A percentile compares a stretch with the other conserved stretches of the same genome.
Conservation (phyloP, 64 coral and sea anemone genomes). For the Porites australiensis region DNA sequence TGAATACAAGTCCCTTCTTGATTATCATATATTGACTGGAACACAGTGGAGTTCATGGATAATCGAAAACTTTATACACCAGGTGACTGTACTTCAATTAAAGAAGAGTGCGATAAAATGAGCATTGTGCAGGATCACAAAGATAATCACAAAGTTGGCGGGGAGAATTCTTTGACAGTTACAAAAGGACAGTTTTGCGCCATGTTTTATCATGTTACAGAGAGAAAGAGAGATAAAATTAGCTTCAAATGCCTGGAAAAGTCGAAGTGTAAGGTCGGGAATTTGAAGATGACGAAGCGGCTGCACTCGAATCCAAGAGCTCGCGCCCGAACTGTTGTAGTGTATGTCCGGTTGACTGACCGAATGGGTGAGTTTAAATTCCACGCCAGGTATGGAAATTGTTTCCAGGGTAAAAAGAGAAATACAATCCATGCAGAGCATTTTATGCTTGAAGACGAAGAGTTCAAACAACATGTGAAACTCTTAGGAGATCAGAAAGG, state of each 20-base stretch:
- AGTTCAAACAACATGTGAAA: conserved; percentile 19
- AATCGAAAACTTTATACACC: neutral
- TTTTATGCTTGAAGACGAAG: conserved; percentile 22
- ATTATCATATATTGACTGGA: conserved; percentile 29
- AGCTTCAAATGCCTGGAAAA: conserved; percentile 1
- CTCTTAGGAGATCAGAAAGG: conserved; percentile 9
- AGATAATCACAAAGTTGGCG: conserved; percentile 10
- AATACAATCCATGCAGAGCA: conserved; percentile 37
- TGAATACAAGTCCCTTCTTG: too few species aligned
- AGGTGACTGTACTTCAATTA: neutral
- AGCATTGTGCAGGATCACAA: conserved; percentile 34
- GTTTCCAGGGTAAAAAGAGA: conserved; percentile 5
- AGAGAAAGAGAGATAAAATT: neutral
- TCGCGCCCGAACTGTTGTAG: conserved; percentile 18
- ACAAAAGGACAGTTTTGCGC: conserved; percentile 31
- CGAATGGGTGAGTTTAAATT: neutral
- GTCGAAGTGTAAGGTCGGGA: conserved; percentile 18
- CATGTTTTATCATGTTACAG: conserved; percentile 37
- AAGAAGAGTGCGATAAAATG: neutral
- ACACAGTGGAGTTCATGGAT: neutral
- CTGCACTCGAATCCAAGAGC: neutral
- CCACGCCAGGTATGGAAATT: conserved; percentile 43
- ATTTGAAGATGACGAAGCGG: too few species aligned
- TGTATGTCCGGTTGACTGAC: conserved; percentile 19
- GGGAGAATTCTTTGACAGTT: conserved; percentile 8